Conservation (phyloP, 2,888 invertebrate species). For the Acleris cristana region DNA sequence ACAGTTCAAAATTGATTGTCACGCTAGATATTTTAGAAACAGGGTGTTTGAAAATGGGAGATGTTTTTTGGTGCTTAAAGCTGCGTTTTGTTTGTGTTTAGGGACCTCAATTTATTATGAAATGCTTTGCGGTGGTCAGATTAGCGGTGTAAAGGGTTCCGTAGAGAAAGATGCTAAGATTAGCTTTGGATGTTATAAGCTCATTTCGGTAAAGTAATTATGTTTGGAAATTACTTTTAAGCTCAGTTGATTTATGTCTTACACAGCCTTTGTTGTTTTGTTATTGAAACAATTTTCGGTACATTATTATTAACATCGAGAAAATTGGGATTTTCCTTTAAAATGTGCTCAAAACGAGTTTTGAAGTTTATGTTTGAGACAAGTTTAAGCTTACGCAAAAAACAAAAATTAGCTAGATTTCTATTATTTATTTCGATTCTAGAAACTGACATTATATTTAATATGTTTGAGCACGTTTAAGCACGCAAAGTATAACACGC, state of each 20-base stretch:
- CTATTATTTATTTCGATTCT: no score
- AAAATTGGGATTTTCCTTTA: no score
- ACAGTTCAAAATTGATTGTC: conserved; percentile 43
- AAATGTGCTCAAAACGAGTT: no score
- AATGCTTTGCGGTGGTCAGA: conserved; percentile 10
- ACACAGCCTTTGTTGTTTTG: no score
- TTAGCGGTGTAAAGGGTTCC: conserved; percentile 6
- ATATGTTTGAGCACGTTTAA: no score
- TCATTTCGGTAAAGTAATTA: conserved; percentile 1
- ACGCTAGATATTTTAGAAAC: neutral
- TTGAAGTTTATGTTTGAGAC: no score
- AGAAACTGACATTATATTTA: no score
- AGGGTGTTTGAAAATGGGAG: conserved; percentile 5
- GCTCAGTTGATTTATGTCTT: neutral
- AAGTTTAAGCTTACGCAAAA: no score
- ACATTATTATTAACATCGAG: no score
- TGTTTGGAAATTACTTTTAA: neutral
- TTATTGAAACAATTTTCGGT: no score
- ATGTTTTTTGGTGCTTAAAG: conserved; percentile 1
- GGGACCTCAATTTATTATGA: conserved; percentile 5
- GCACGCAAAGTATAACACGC: no score
- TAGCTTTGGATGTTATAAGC: conserved; percentile 6
- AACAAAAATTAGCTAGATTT: no score
- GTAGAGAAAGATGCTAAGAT: conserved; percentile 2
- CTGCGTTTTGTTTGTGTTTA: conserved; percentile 3